Evolutionary conservation across 2,113 vertebrate species (phyloP).

Genomic region (Heterotilapia buettikoferi): DNA sequence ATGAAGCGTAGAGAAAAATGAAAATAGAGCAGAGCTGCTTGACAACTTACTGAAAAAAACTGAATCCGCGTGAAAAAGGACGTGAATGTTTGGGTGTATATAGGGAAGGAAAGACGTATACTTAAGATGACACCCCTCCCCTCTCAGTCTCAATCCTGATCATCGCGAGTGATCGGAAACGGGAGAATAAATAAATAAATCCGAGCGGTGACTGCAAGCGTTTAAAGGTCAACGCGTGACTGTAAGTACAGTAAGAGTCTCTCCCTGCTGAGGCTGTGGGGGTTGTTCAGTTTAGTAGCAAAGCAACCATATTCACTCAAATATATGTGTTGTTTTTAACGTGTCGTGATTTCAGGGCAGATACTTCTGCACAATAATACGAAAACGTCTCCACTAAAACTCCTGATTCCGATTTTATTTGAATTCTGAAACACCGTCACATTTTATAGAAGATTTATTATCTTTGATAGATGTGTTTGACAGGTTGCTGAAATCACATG

Average conservation of each 20-base stretch:
- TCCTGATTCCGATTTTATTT: fast-evolving
- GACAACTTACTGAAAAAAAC: not conserved
- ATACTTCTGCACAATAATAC: not conserved
- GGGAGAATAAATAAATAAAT: slow-evolving; percentile 28
- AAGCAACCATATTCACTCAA: not conserved
- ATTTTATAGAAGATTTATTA: fast-evolving
- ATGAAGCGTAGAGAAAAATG: slow-evolving; percentile 9
- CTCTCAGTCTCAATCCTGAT: not conserved
- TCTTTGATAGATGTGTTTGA: not conserved
- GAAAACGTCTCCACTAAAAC: not conserved
- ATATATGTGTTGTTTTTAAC: not conserved
- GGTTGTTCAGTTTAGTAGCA: not conserved
- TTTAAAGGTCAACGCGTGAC: not conserved
- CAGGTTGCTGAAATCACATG: not conserved
- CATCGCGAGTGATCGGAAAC: not conserved
- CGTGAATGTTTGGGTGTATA: not conserved
- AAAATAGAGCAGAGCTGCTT: not conserved
- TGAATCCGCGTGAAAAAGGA: not conserved
- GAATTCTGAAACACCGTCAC: not conserved
- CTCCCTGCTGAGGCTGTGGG: not conserved
- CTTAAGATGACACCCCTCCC: not conserved
- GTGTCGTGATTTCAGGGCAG: not conserved
- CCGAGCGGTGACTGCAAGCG: not conserved
- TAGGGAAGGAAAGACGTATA: not conserved
- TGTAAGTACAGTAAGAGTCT: slow-evolving; percentile 22